Percentiles rank a stretch among this genome's conserved stretches.
Conservation (phyloP, 2,113 vertebrate species). For the Malurus melanocephalus region DNA sequence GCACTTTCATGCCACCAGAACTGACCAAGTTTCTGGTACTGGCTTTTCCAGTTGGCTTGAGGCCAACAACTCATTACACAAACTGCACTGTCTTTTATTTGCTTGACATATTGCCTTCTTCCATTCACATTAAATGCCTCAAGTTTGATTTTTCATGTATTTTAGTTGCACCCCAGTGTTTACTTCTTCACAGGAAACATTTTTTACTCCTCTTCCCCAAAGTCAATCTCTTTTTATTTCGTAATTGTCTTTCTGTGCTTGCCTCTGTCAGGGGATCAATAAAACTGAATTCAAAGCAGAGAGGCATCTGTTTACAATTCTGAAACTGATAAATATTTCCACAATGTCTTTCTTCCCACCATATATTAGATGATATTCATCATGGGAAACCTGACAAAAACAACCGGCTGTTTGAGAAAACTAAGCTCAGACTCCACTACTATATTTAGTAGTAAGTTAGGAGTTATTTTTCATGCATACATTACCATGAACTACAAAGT, state of each 20-base stretch:
- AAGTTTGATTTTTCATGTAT: background rate
- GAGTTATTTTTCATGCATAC: background rate
- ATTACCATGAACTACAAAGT: background rate
- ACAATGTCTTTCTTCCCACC: background rate
- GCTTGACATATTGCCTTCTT: background rate
- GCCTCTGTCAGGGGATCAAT: background rate
- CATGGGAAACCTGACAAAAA: constrained; percentile 18
- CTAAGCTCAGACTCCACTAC: background rate
- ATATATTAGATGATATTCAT: constrained; percentile 3
- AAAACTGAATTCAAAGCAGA: constrained; percentile 29
- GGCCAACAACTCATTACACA: background rate
- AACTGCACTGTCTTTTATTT: background rate
- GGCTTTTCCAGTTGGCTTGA: background rate
- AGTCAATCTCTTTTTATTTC: background rate
- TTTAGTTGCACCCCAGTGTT: background rate
- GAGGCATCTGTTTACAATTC: constrained; percentile 32
- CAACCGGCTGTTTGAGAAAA: background rate
- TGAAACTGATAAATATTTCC: background rate
- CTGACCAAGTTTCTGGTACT: background rate
- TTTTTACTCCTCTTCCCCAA: background rate
- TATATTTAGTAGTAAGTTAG: background rate
- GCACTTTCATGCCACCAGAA: background rate
- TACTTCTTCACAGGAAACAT: background rate
- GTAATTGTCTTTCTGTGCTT: background rate
- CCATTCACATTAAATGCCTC: background rate